Evolutionary conservation across 1,140 invertebrate species (phyloP), one percentile per base, ranked within the genome.

Genomic region (Drosophila pandora): DNA sequence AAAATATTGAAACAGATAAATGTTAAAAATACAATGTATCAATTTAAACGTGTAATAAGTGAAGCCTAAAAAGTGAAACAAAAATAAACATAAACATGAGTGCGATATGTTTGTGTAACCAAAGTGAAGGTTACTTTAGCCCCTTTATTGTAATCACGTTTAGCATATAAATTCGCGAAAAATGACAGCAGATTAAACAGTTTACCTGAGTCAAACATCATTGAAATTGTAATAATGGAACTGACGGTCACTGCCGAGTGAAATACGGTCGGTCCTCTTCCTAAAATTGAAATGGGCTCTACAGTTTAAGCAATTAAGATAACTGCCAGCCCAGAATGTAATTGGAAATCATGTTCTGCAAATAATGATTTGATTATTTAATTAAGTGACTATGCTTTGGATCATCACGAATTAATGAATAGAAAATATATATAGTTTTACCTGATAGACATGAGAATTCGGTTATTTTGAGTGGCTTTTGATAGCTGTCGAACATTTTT

Each of bases 131-230:
- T 53, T 62, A 47, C 12, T 50, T 47, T 13, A 30, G 47, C 17
- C 47, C 59, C 59, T 65, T 59, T 43, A 80, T 85, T 67, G 45
- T 70, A 60, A 84, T 84, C 80, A 83, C 80, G 80, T 83, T 81
- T 67, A 45, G 43, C 59, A 62, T 39, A 59, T 25, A 47, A 58
- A 56, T 30, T 23, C 49, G 17, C 34, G 56, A 53, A 68, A 56
- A 69, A 57, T 68, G 10, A 21, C 30, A 59, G 17, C 47, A 57
- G 50, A 72, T 49, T 70, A 22, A 75, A 74, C 60, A 34, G 25
- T 10, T 50, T 67, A 30, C 52, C 54, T 9, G 30, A 55, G 52
- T 32, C 55, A 41, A 56, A 61, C 32, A 76, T 76, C 60, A 17
- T 12, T 49, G n/a, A 25, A 73, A 72, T 67, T 77, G 41, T 43